phyloP scores from a whole-genome alignment of 2,888 invertebrate genomes.

The Dynastes tityus region DNA sequence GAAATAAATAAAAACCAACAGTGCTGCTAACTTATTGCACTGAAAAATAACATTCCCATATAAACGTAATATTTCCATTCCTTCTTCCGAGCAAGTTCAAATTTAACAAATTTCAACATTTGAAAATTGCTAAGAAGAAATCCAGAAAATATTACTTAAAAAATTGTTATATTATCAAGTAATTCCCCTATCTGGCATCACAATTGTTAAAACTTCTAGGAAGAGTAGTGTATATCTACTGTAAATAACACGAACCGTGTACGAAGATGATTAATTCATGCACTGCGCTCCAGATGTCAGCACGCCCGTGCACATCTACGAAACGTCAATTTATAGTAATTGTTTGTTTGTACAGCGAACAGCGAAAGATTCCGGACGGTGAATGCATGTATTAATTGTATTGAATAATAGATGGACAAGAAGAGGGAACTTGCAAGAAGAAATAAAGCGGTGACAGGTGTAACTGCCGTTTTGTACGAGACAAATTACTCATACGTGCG shows the following conservation, averaged over 20 bases:
- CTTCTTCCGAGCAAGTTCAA: too few species aligned
- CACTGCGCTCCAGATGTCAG: constrained; percentile 62
- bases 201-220: background rate
- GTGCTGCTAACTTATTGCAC: too few species aligned
- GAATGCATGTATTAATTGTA: background rate
- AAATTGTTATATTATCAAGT: too few species aligned
- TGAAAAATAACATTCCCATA: too few species aligned
- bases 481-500: too few species aligned
- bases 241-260: constrained; percentile 64
- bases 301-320: constrained; percentile 45
- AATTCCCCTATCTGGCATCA: background rate
- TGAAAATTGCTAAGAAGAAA: too few species aligned
- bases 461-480: background rate
- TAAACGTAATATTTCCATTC: too few species aligned
- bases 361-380: background rate
- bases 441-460: background rate
- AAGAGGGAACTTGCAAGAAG: background rate
- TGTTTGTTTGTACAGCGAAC: constrained; percentile 4
- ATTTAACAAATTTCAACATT: too few species aligned
- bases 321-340: constrained; percentile 15
- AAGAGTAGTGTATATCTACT: constrained; percentile 35
- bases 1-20: too few species aligned
- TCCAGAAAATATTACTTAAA: too few species aligned
- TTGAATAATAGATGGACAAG: background rate
- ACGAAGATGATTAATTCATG: constrained; percentile 65